Evolutionary conservation across 92 coral and sea anemone genomes (phyloP).

Genomic region (Zoanthus sansibaricus): DNA sequence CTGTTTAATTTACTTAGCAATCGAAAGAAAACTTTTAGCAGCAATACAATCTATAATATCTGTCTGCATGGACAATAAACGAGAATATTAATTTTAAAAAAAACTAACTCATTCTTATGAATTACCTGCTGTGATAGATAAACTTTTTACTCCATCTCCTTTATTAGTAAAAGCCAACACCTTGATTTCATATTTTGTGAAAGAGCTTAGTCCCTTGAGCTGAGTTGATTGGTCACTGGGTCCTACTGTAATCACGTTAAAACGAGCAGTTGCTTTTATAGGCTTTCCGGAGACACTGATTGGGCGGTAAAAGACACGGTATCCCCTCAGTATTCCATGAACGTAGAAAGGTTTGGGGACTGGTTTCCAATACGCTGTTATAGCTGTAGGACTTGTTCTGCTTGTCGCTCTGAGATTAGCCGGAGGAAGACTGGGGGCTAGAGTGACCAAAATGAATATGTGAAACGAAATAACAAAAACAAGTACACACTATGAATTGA

Average conservation of each 20-base stretch:
- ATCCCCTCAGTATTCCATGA: slow-evolving; percentile 94
- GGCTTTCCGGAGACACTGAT: slow-evolving; percentile 64
- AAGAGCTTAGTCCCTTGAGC: slow-evolving; percentile 68
- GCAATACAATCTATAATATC: no score
- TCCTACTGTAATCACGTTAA: slow-evolving; percentile 27
- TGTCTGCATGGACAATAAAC: no score
- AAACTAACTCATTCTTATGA: not conserved
- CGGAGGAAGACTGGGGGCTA: slow-evolving; percentile 92
- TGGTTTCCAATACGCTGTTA: slow-evolving; percentile 85
- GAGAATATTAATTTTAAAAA: no score
- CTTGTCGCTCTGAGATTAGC: slow-evolving; percentile 70
- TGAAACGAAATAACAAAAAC: no score
- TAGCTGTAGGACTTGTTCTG: slow-evolving; percentile 82
- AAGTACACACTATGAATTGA: no score
- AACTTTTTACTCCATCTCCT: slow-evolving; percentile 83
- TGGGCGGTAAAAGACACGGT: slow-evolving; percentile 80
- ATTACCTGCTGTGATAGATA: slow-evolving; percentile 72
- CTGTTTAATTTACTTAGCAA: no score
- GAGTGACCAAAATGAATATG: not conserved
- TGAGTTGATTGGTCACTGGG: slow-evolving; percentile 43
- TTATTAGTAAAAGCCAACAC: slow-evolving; percentile 84
- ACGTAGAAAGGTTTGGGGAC: slow-evolving; percentile 81
- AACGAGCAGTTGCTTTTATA: slow-evolving; percentile 15
- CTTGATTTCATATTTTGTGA: slow-evolving; percentile 76
- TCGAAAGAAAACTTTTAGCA: no score